Evolutionary conservation across 2,888 invertebrate species (phyloP), one percentile per base, ranked within the genome.

Genomic region (Aporophyla nigra): DNA sequence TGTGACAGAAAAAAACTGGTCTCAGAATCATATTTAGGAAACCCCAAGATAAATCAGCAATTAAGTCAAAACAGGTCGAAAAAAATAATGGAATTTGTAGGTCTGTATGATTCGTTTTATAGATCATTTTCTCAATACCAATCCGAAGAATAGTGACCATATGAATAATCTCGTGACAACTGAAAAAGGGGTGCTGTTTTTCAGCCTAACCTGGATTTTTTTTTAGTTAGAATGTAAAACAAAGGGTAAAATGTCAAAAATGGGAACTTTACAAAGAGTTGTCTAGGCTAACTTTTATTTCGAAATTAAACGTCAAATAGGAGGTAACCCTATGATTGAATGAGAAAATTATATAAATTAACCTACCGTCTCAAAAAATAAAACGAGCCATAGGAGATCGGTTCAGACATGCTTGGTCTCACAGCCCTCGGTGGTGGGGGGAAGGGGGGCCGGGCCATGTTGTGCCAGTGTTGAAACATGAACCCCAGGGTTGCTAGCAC

Each of bases 371-470:
- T 76, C 1, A 14, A 9, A 14, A 58, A 40, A 12, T 69, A 3
- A 24, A 56, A 4, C 59, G 74, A 9, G 0, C 91, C 90, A 61
- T 92, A 91, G 61, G 71, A 84, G 5, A 27, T 6, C 10, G 86
- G 76, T 9, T 86, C 90, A 0, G 89, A 96, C 21, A 76, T 76
- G 61, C 59, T 82, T 12, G 49, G 78, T 88, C 92, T 93, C 87
- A 91, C 94, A 85, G 94, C 97, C 33, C 95, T 83, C 0, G 96
- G 95, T 0, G 97, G 97, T 0, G 97, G 97, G 0, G 98, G 98
- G 93, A 98, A 98, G 0, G 98, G 97, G 0, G 98, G 97, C 74
- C 96, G 95, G 19, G 97, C 97, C 24, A 94, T 92, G 89, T 97
- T 97, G 74, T 97, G 93, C 89, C 95, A 95, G 69, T 96, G 93